A percentile compares a stretch with the other conserved stretches of the same genome.
These are phyloP conservation scores for Phania funesta DNA, from an alignment of 2,888 invertebrate species.

Conservation along the genomic window DNA sequence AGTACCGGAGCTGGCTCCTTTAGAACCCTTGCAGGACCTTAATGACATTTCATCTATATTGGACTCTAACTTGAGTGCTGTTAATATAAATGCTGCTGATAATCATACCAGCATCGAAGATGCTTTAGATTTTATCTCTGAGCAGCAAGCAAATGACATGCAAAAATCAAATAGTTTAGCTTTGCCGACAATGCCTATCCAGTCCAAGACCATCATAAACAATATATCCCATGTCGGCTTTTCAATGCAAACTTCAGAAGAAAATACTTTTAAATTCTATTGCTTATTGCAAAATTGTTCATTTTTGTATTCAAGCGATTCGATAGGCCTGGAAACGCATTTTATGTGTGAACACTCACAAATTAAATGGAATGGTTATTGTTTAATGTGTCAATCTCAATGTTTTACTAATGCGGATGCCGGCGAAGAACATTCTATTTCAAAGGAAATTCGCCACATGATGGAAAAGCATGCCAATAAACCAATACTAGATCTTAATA, in stretches of 20 bases:
- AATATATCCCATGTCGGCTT: conserved; percentile 74
- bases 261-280: conserved; percentile 71
- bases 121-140: conserved; percentile 70
- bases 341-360: conserved; percentile 74
- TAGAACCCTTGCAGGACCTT: conserved; percentile 69
- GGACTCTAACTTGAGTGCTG: conserved; percentile 66
- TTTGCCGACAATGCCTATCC: not conserved
- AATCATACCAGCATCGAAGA: conserved; percentile 72
- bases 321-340: conserved; percentile 76
- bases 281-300: conserved; percentile 76
- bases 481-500: conserved; percentile 71
- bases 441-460: conserved; percentile 75
- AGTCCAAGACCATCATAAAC: conserved; percentile 53
- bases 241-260: conserved; percentile 52
- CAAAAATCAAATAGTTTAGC: not conserved
- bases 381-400: conserved; percentile 80
- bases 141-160: conserved; percentile 65
- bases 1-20: conserved; percentile 67
- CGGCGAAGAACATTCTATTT: conserved; percentile 46
- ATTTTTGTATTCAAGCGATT: conserved; percentile 75
- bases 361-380: conserved; percentile 83
- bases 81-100: conserved; percentile 65
- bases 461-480: conserved; percentile 68
- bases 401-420: not conserved
- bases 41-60: conserved; percentile 70